These are phyloP conservation scores for Theocolax elegans DNA, from an alignment of 1,140 invertebrate genomes.

Conservation along the genomic window DNA sequence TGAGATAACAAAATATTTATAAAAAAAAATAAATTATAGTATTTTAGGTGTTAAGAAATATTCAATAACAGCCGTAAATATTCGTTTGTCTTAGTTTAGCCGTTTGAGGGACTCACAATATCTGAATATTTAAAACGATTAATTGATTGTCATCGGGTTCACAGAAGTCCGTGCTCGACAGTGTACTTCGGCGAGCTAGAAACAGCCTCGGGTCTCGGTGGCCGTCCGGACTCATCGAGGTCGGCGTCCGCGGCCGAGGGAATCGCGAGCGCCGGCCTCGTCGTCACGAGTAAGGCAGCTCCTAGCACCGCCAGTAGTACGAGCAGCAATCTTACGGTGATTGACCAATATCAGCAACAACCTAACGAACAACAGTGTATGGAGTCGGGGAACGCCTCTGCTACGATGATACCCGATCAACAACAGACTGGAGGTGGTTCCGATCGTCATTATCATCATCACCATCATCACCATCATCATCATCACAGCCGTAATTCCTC, in stretches of 20 bases:
- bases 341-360: not conserved
- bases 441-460: slow-evolving; percentile 49
- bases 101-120: too few species aligned
- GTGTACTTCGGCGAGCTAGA: slow-evolving; percentile 58
- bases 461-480: slow-evolving; percentile 55
- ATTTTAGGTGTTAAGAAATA: too few species aligned
- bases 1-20: too few species aligned
- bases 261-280: slow-evolving; percentile 15
- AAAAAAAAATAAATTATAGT: too few species aligned
- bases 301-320: slow-evolving; percentile 47
- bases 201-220: not conserved
- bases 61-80: too few species aligned
- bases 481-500: slow-evolving; percentile 50
- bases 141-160: too few species aligned
- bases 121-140: too few species aligned
- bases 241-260: not conserved
- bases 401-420: slow-evolving; percentile 47
- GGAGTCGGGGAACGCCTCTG: slow-evolving; percentile 42
- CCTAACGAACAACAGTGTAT: slow-evolving; percentile 38
- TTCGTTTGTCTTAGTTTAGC: too few species aligned
- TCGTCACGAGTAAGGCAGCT: slow-evolving; percentile 44
- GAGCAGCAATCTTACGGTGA: slow-evolving; percentile 29
- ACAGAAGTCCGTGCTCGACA: slow-evolving; percentile 58
- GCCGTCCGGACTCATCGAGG: not conserved
- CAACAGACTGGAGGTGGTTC: not conserved